Conservation (phyloP, 2,888 invertebrate genomes). For the Diadromus collaris region DNA sequence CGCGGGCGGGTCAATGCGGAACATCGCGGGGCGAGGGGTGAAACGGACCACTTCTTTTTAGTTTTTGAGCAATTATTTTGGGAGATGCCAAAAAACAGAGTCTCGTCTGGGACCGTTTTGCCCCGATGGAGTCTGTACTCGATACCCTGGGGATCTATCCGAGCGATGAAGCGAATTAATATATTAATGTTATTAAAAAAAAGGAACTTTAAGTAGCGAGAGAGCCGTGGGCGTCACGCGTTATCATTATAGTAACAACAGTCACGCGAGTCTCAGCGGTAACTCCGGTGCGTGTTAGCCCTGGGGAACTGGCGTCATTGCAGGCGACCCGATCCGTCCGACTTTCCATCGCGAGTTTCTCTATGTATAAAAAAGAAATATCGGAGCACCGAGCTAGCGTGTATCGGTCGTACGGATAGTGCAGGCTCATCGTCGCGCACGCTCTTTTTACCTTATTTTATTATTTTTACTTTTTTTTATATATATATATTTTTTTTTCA, state of each 20-base stretch:
- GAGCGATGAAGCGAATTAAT: not conserved
- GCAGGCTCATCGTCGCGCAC: too few species aligned
- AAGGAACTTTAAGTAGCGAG: not conserved
- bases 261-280: constrained; percentile 10
- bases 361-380: not conserved
- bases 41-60: too few species aligned
- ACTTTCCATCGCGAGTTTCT: not conserved
- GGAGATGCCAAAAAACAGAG: too few species aligned
- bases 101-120: too few species aligned
- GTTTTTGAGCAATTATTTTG: not conserved
- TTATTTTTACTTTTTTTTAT: too few species aligned
- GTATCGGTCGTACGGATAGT: too few species aligned
- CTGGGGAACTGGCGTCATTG: not conserved
- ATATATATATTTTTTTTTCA: constrained; percentile 5
- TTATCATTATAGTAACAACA: constrained; percentile 7
- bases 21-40: too few species aligned
- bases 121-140: not conserved
- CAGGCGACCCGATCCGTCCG: constrained; percentile 10
- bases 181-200: not conserved
- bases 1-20: too few species aligned
- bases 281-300: not conserved
- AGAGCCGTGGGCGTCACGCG: not conserved
- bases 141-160: not conserved
- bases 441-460: too few species aligned
- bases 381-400: not conserved